Evolutionary conservation across 92 coral and sea anemone species (phyloP), one percentile per base, ranked within the genome.

Genomic region (Muricea muricata): DNA sequence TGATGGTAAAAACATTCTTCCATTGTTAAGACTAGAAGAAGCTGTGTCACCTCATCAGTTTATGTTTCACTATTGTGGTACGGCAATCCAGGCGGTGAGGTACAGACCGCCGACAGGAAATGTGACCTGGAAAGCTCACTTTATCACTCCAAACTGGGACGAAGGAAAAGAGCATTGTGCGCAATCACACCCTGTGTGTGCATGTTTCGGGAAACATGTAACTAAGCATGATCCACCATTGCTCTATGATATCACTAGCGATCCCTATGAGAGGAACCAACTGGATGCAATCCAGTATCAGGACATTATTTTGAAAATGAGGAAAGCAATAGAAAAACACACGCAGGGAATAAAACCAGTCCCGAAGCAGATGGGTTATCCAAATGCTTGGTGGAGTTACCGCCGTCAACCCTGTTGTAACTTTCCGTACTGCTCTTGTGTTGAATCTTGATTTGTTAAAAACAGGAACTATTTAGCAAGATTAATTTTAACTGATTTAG

Each of bases 1-100:
- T 1, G 98, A 94, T 70, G 94, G 98, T 0, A 94, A 91, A 83
- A 84, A 81, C 40, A 71, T 94, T 3, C 61, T 94, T 77, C 98
- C 98, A 1, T 75, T 94, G 7, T 80, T 94, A 32, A 85, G 73
- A 11, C 84, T 87, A 73, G 26, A 91, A 52, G 31, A 61, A 15
- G 55, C 84, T 8, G 31, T 82, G 37, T 77, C 94, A 0, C 84
- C 94, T 7, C 98, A 94, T 78, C 92, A 87, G 37, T 89, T 85
- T 75, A 89, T 94, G 91, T 89, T 87, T 77, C 98, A 94, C 67
- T 93, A 94, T 69, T 94, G 98, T 91, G 94, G 90, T 11, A 87
- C 83, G 71, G 90, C 83, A n/a, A 80, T 94, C 70, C 98, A 94
- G 65, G 98, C 98, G 7, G 98, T 93, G 17, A 90, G 98, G 6